phyloP scores from a whole-genome alignment of 2,797 vertebrate species.

The Perdix hodgsoniae region DNA sequence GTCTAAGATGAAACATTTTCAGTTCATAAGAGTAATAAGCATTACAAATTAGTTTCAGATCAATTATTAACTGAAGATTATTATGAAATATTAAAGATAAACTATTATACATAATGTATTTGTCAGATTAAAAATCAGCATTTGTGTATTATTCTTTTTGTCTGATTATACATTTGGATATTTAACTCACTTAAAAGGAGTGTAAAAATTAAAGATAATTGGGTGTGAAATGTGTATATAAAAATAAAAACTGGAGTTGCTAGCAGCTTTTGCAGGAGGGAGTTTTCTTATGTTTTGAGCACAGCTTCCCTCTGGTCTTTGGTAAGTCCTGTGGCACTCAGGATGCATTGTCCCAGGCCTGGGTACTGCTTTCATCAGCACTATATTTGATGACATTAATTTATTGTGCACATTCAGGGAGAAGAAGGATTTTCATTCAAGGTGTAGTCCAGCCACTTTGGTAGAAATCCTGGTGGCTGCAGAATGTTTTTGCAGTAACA shows the following conservation, averaged over 20 bases:
- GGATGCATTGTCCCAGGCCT: background rate
- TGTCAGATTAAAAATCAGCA: slow-evolving; percentile 31
- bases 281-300: background rate
- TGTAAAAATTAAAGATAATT: background rate
- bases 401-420: background rate
- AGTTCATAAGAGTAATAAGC: slow-evolving; percentile 36
- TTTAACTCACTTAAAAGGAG: background rate
- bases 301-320: background rate
- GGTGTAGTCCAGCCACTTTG: background rate
- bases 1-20: slow-evolving; percentile 23
- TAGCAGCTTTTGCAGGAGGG: background rate
- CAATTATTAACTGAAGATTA: slow-evolving; percentile 56
- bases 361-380: background rate
- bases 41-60: slow-evolving; percentile 44
- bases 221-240: background rate
- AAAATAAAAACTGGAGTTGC: background rate
- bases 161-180: slow-evolving; percentile 10
- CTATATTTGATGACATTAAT: background rate
- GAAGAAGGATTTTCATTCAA: background rate
- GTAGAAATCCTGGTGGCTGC: background rate
- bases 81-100: slow-evolving; percentile 63
- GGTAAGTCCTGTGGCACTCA: background rate
- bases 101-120: slow-evolving; percentile 42
- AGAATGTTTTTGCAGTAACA: background rate
- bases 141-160: background rate